These are phyloP conservation scores for Girardia tigrina DNA, from an alignment of 2,888 invertebrate species.

Conservation along the genomic window DNA sequence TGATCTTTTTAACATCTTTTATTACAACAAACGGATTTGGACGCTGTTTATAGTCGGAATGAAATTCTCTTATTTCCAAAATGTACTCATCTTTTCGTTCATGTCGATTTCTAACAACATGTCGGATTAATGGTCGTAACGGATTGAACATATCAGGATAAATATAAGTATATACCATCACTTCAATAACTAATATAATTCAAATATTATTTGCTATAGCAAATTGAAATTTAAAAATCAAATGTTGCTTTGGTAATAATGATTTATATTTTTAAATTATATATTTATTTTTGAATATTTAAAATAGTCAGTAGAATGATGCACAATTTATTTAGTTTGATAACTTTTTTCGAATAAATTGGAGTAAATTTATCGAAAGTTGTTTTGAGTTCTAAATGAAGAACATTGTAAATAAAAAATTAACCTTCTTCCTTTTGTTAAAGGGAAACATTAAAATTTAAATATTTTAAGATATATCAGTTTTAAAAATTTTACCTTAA, in stretches of 20 bases:
- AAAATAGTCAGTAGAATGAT: neutral
- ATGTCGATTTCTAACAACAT: neutral
- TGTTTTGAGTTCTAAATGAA: too few species aligned
- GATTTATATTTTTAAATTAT: neutral
- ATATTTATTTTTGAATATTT: neutral
- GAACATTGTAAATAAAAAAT: too few species aligned
- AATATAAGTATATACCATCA: neutral
- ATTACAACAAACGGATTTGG: conserved; percentile 1
- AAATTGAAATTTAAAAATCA: neutral
- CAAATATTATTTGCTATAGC: neutral
- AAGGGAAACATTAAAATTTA: too few species aligned
- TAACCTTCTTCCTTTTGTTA: too few species aligned
- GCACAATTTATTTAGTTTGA: too few species aligned
- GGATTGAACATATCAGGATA: neutral
- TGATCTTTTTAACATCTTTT: conserved; percentile 2
- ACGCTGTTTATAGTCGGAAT: conserved; percentile 16
- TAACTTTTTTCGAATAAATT: too few species aligned
- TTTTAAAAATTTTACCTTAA: too few species aligned
- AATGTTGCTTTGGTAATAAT: neutral
- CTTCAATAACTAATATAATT: neutral
- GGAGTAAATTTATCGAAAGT: too few species aligned
- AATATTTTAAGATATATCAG: too few species aligned
- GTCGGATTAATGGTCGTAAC: conserved; percentile 17
- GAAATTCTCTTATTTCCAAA: conserved; percentile 30
- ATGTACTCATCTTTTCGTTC: conserved; percentile 28